A percentile compares a stretch with the other conserved stretches of the same genome.
Conservation (phyloP, 2,113 vertebrate species). For the Paramisgurnus dabryanus region DNA sequence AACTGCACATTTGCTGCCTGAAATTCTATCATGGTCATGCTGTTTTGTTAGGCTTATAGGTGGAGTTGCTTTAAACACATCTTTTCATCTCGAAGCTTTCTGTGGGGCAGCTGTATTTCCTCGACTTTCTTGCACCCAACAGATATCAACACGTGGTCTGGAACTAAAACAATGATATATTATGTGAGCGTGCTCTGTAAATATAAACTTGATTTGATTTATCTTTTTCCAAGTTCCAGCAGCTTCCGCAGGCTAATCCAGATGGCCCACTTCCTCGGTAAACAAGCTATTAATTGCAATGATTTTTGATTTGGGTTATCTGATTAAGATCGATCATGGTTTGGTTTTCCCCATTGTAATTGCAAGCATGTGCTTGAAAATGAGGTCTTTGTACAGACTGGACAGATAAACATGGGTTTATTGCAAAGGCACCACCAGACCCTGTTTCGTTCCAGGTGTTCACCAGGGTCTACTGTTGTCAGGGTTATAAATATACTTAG, state of each 20-base stretch:
- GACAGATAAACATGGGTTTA: not conserved
- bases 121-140: not conserved
- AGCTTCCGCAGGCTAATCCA: slow-evolving; percentile 45
- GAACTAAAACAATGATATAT: slow-evolving; percentile 40
- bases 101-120: slow-evolving; percentile 33
- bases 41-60: not conserved
- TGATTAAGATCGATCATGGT: slow-evolving; percentile 25
- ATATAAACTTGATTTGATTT: slow-evolving; percentile 41
- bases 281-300: slow-evolving; percentile 49
- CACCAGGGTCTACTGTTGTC: no score
- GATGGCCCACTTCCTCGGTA: slow-evolving; percentile 45
- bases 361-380: not conserved
- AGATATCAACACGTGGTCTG: slow-evolving; percentile 4
- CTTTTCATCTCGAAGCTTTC: slow-evolving; percentile 14
- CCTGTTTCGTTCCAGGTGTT: not conserved
- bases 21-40: not conserved
- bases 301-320: slow-evolving; percentile 39
- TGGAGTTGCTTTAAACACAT: not conserved
- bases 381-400: not conserved
- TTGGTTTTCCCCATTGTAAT: slow-evolving; percentile 11
- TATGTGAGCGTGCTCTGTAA: slow-evolving; percentile 37
- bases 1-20: not conserved
- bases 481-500: no score
- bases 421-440: not conserved
- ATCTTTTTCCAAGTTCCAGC: slow-evolving; percentile 43